A percentile compares a stretch with the other conserved stretches of the same genome.
Conservation (phyloP, 2,113 vertebrate genomes). For the Rhea americana region DNA sequence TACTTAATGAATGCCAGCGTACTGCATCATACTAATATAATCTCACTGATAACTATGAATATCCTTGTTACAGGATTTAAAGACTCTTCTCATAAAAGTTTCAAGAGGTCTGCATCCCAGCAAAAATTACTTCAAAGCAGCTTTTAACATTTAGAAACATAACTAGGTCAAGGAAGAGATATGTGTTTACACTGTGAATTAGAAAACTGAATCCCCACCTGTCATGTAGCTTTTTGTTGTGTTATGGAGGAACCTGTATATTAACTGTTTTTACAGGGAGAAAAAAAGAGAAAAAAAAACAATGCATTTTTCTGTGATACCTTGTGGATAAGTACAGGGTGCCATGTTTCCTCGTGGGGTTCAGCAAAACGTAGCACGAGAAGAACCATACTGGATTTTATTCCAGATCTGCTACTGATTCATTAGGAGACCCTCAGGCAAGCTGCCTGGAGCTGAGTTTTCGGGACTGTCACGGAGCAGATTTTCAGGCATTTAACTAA, state of each 20-base stretch:
- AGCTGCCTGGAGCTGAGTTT: neutral
- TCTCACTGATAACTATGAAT: neutral
- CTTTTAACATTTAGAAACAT: neutral
- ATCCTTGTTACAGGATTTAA: neutral
- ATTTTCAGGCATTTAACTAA: neutral
- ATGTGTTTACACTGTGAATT: neutral
- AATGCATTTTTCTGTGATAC: neutral
- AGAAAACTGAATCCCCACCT: neutral
- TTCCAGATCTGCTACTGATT: neutral
- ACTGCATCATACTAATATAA: neutral
- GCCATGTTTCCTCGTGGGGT: neutral
- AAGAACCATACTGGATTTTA: neutral
- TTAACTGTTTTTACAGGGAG: neutral
- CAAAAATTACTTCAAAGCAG: conserved; percentile 28
- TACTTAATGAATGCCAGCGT: neutral
- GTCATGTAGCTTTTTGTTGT: neutral
- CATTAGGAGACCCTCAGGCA: neutral
- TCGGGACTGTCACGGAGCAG: neutral
- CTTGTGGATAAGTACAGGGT: neutral
- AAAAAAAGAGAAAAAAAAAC: neutral
- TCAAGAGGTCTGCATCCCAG: neutral
- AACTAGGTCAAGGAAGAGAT: conserved; percentile 34
- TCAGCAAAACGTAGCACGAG: neutral
- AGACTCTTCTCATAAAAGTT: conserved; percentile 39
- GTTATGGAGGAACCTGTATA: neutral